phyloP scores from a whole-genome alignment of 2,113 vertebrate genomes.

The Indri indri region DNA sequence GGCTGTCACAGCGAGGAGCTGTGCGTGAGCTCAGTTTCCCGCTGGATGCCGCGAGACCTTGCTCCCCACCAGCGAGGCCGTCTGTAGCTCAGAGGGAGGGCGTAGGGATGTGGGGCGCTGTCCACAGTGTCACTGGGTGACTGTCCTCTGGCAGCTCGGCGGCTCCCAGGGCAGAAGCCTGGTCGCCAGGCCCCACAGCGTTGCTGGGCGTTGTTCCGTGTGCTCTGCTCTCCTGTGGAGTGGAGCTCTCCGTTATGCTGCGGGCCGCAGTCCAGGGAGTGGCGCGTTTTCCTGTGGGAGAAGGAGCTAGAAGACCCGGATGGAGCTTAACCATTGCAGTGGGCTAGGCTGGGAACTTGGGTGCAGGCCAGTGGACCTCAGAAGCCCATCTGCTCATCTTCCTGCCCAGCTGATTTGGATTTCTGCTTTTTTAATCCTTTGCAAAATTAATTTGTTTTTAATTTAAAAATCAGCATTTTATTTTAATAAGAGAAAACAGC shows the following conservation, averaged over 20 bases:
- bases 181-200: accelerated
- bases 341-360: not conserved
- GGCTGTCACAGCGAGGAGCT: accelerated
- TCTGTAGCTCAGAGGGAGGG: not conserved
- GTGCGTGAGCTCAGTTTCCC: not conserved
- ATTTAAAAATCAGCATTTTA: constrained; percentile 14
- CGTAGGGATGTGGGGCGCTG: not conserved
- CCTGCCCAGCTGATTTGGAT: not conserved
- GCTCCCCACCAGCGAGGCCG: accelerated
- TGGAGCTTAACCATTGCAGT: accelerated
- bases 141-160: not conserved
- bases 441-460: not conserved
- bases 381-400: not conserved
- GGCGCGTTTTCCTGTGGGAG: not conserved
- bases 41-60: accelerated
- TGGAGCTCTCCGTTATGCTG: not conserved
- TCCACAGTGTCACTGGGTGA: not conserved
- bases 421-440: not conserved
- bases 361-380: not conserved
- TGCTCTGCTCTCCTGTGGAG: too few relatives aligned
- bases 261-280: accelerated
- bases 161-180: not conserved
- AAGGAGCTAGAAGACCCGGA: not conserved
- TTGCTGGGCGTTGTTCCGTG: accelerated
- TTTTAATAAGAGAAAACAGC: not conserved